These are phyloP conservation scores for Polyommatus iphigenia DNA, from an alignment of 2,888 invertebrate species.

Conservation along the genomic window DNA sequence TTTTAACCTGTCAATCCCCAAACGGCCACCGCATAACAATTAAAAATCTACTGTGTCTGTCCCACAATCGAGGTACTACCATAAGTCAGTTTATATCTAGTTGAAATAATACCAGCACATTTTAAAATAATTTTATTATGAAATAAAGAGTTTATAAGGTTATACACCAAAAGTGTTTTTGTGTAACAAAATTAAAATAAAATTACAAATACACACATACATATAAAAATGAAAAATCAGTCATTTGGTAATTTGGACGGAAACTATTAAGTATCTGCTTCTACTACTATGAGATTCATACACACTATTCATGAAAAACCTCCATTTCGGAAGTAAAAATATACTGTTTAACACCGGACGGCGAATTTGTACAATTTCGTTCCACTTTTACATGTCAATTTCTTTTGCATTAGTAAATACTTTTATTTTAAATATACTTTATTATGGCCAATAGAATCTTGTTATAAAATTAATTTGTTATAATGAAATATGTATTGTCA, in stretches of 20 bases:
- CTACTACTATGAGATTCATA: constrained; percentile 56
- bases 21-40: too few species aligned
- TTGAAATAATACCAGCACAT: constrained; percentile 41
- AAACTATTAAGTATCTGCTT: constrained; percentile 74
- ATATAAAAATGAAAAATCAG: constrained; percentile 62
- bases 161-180: constrained; percentile 53
- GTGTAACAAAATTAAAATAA: constrained; percentile 61
- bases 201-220: constrained; percentile 50
- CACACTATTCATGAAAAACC: constrained; percentile 35
- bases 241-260: constrained; percentile 77
- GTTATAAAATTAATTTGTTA: constrained; percentile 23
- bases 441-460: constrained; percentile 24
- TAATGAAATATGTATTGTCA: constrained; percentile 25
- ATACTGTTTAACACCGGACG: constrained; percentile 50
- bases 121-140: constrained; percentile 70
- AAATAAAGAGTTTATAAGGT: constrained; percentile 57
- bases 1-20: too few species aligned
- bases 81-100: not conserved
- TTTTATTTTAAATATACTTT: constrained; percentile 18
- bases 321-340: constrained; percentile 27
- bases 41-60: too few species aligned
- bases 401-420: constrained; percentile 31
- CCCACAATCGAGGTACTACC: too few species aligned
- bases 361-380: constrained; percentile 50
- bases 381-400: not conserved